phyloP scores from a whole-genome alignment of 1,140 invertebrate genomes.

The Penaeus chinensis region DNA sequence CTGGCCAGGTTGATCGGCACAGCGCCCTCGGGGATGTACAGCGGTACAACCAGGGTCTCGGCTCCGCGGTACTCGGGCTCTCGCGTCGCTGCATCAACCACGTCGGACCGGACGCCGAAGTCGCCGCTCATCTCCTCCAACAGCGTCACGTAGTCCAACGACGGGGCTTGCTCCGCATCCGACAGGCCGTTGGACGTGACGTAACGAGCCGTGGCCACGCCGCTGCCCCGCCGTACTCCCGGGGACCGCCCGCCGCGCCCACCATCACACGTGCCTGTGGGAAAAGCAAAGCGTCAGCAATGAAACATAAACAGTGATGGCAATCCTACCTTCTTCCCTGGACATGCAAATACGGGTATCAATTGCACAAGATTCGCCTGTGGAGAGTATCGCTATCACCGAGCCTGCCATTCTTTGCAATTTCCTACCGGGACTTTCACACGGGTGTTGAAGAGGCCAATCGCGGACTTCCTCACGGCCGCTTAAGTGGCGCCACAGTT shows the following conservation, averaged over 20 bases:
- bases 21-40: slow-evolving; percentile 62
- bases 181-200: slow-evolving; percentile 57
- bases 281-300: neutral
- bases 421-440: too few species aligned
- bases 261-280: neutral
- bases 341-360: too few species aligned
- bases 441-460: too few species aligned
- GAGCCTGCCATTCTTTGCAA: too few species aligned
- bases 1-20: slow-evolving; percentile 55
- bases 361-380: too few species aligned
- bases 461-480: neutral
- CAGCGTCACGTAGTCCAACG: slow-evolving; percentile 54
- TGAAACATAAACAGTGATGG: too few species aligned
- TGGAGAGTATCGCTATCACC: too few species aligned
- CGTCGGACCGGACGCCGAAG: slow-evolving; percentile 52
- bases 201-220: slow-evolving; percentile 32
- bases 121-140: slow-evolving; percentile 51
- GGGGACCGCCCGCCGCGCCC: neutral
- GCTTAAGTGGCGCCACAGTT: neutral
- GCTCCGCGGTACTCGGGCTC: slow-evolving; percentile 60
- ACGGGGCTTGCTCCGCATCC: slow-evolving; percentile 14
- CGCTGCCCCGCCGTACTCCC: slow-evolving; percentile 10
- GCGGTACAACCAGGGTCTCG: slow-evolving; percentile 57
- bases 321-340: too few species aligned
- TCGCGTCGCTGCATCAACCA: slow-evolving; percentile 47